Evolutionary conservation across 35 echinoderm and acorn worm genomes (phyloP), one percentile per base, ranked within the genome.

Genomic region (Patiria miniata): DNA sequence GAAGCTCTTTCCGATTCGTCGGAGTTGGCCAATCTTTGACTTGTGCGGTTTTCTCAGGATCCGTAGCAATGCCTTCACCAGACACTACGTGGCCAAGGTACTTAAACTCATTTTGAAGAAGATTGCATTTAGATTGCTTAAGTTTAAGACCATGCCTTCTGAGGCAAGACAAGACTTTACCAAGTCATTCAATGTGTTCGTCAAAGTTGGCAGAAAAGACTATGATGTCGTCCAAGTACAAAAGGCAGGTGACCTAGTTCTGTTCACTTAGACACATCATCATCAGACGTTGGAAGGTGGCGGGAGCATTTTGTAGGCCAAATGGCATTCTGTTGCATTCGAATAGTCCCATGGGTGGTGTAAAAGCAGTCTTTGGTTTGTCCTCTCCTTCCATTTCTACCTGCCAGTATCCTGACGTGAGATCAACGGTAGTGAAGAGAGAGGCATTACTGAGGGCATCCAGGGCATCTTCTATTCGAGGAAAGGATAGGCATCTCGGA

Each of bases 301-400:
- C 77, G 7, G 78, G 58, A 26, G 87, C 87, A 52, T 89, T 89
- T 22, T 40, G 32, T 12, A 85, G 65, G 18, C 81, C 89, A 36
- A 91, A 91, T 32, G 89, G 89, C 89, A 91, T 85, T 33, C 81
- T n/a, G 5, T 85, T 57, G 19, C 40, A 84, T 36, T 91, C 89
- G 44, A 38, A 91, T 81, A 26, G 40, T 91, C n/a, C n/a, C n/a
- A n/a, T n/a, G n/a, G n/a, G n/a, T n/a, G n/a, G n/a, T 5, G 61
- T 85, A 28, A 91, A 85, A 5, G 89, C 89, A 15, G 89, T 91
- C 82, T 85, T 91, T 32, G 59, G 23, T 36, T 78, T 84, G 44
- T 85, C 89, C 23, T 85, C 34, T 17, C 85, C 89, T 37, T 60
- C 60, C 7, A 85, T 33, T 37, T 91, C 52, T 15, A 90, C 82